Evolutionary conservation across 2,113 vertebrate genomes (phyloP), one percentile per base, ranked within the genome.

Genomic region (Esox niger): DNA sequence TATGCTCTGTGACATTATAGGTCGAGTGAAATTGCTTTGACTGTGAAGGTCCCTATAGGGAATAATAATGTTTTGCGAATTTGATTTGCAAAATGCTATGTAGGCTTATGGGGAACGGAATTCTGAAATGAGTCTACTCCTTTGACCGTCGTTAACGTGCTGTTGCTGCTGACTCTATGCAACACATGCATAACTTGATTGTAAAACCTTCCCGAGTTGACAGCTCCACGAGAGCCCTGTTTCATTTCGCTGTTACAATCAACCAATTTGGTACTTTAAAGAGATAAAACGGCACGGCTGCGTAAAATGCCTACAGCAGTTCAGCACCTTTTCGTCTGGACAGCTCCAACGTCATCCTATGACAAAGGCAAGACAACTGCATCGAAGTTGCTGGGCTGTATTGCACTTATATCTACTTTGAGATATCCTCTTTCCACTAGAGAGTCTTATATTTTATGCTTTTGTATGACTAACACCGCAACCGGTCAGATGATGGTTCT

Each of bases 241-340:
- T 59, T 27, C n/a, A 21, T 59, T 59, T 78, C 75, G 82, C 84
- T 78, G 73, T 73, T 60, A 49, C 75, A 75, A 70, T 79, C 38
- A 76, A 77, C 64, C 46, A 56, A 61, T 61, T 61, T 61, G 59
- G 32, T 35, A 2, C 5, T 61, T 35, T 35, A 1, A 79, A 64
- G n/a, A n/a, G n/a, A 74, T 62, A 75, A 64, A 78, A 74, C 71
- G 76, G 79, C 82, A 77, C 68, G 74, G 77, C 75, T 58, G 75
- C 79, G 43, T 56, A 67, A 52, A 43, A 73, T 74, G 86, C 80
- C 84, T 87, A 81, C 83, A 81, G 84, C 79, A 83, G 82, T 89
- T 89, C 90, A 91, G 90, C 88, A 91, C 88, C 86, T 80, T 79
- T 70, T 80, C 73, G 46, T 23, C 64, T 79, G 88, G 85, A 92